Conservation (phyloP, 2,888 invertebrate species). For the Ceriagrion tenellum region DNA sequence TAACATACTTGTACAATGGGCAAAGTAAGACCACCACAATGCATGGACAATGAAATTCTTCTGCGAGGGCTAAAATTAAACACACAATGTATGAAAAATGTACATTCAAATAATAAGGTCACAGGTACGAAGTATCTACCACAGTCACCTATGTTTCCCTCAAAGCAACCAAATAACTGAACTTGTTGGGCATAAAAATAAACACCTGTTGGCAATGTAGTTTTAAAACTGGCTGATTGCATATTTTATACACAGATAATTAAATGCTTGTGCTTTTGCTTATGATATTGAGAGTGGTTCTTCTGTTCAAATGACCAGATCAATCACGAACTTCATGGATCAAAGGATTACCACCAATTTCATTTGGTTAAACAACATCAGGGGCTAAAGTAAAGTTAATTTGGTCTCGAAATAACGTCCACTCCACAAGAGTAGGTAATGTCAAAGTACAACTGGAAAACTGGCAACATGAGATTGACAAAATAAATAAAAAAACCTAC, state of each 20-base stretch:
- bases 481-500: not conserved
- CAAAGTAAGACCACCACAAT: not conserved
- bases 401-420: no score
- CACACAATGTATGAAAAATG: not conserved
- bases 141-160: not conserved
- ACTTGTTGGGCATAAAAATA: not conserved
- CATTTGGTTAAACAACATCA: no score
- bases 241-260: no score
- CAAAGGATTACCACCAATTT: not conserved
- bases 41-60: not conserved
- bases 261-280: no score
- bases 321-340: not conserved
- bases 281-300: not conserved
- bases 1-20: not conserved
- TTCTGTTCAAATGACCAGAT: not conserved
- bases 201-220: not conserved
- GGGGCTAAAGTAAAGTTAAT: no score
- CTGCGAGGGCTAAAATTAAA: not conserved
- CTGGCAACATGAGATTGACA: not conserved
- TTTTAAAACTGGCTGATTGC: no score
- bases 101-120: not conserved
- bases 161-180: not conserved
- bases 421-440: no score
- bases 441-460: not conserved
- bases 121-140: not conserved